A percentile compares a stretch with the other conserved stretches of the same genome.
Evolutionary conservation across 2,888 invertebrate genomes (phyloP).

Genomic region (Diarsia mendica): DNA sequence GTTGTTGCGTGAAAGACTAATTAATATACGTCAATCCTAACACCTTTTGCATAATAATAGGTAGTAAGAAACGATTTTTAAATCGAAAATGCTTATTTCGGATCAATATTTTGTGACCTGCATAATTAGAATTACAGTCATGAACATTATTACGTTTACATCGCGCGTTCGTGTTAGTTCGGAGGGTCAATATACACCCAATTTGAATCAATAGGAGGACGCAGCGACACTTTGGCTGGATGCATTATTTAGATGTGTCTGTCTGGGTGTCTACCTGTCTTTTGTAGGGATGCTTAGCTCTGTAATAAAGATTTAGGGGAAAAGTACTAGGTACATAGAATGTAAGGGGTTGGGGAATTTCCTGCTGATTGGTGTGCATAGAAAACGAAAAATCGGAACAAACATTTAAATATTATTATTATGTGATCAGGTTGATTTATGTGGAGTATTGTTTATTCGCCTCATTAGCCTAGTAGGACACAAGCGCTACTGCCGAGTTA

Average conservation of each 20-base stretch:
- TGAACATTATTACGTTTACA: background rate
- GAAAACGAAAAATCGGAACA: background rate
- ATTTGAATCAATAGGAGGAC: conserved; percentile 70
- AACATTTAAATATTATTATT: too few species aligned
- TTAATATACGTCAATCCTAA: background rate
- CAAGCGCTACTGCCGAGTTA: too few species aligned
- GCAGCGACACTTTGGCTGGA: conserved; percentile 69
- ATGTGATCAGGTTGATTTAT: background rate
- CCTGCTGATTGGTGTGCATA: background rate
- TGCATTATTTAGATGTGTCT: conserved; percentile 75
- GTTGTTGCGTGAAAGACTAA: background rate
- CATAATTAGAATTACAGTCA: background rate
- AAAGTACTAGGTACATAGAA: background rate
- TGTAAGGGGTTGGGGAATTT: too few species aligned
- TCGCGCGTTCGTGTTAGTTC: background rate
- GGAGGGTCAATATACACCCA: conserved; percentile 53
- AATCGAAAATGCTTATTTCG: background rate
- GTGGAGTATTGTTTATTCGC: background rate
- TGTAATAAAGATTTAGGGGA: background rate
- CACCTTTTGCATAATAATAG: background rate
- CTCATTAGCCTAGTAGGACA: background rate
- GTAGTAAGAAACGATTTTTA: background rate
- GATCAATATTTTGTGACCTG: background rate
- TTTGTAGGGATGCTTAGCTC: conserved; percentile 8
- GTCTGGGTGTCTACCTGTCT: conserved; percentile 65